Evolutionary conservation across 2,888 invertebrate genomes (phyloP), one percentile per base, ranked within the genome.

Genomic region (Mesorhabditis belari): DNA sequence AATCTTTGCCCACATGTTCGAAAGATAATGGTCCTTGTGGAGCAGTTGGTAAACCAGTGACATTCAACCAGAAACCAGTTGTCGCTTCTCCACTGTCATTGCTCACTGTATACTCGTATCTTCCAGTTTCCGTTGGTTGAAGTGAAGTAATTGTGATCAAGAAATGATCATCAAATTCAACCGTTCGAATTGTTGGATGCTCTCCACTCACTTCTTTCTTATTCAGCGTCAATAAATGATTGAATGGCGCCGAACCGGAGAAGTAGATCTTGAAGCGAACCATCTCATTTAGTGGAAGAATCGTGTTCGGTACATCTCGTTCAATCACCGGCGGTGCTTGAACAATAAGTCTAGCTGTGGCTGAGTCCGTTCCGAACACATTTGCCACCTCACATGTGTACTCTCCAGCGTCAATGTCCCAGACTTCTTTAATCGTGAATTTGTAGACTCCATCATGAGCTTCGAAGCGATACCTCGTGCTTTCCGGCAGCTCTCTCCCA

Each of bases 221-320:
- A 81, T 93, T 89, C 80, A 88, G 90, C n/a, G 87, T 88, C 60
- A 99, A 86, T 2, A 86, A 87, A 59, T 96, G 89, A 67, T 90
- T 89, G 81, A 94, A 89, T 5, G 96, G 95, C 82, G 94, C 93
- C 81, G 95, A 94, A 27, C 98, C 63, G n/a, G 89, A 88, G 85
- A 94, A 95, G 81, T 90, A 91, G 70, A 98, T 89, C 85, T 98
- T 98, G 80, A 98, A 89, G 85, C 98, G 98, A 6, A 92, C 91
- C 82, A 94, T 94, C 79, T 98, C 98, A 57, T 90, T 89, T 81
- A 92, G 92, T 0, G 94, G 90, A 3, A 96, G 85, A 80, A 89
- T 90, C 21, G 95, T 85, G 80, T 92, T 91, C 49, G 87, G 89
- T 6, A 95, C 92, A 83, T 92, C 89, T 60, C 90, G 87, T 67